Base-by-base conservation (phyloP, 1,140 invertebrate species). In the Ceratina calcarata region DNA sequence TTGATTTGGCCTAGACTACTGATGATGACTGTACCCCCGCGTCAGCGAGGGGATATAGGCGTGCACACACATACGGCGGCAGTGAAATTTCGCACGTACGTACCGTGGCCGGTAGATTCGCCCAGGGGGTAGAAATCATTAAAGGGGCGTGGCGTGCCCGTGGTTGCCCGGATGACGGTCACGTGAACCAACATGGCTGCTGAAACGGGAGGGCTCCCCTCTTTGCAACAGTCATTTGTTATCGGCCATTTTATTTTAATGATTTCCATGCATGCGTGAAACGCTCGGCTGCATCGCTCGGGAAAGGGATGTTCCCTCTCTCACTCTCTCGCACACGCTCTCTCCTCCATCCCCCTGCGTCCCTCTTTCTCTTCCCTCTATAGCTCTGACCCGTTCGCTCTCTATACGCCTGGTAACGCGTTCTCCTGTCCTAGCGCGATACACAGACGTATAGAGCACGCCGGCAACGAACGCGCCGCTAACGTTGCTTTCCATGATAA, bases 241-340 rank as follows among this genome's bases (percentile, higher is more conserved):
- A 93, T 92, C 91, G 90, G 91, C 92, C 92, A 93, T 93, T 93
- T 93, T 93, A 93, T 93, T 93, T 93, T 93, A 92, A 93, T 93
- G 91, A 93, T 93, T 93, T 93, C 89, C 92, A 92, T 93, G 92
- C 92, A 92, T 92, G 92, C 91, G 91, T 93, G 91, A 92, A 93
- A 91, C 91, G 89, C 90, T 92, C 84, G 86, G 91, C 86, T 90
- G 90, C 90, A 90, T 89, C 89, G 86, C 85, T 85, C 87, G 86
- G 86, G 87, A 89, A 90, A 90, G 89, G 87, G 88, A 90, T 90
- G 89, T 82, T 86, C 86, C 84, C 81, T 80, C 85, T 78, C 77
- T 58, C 76, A 8, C 75, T 69, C 22, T 16, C 32, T 60, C 69
- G 7, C 71, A 45, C 70, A 22, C 24, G 3, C 49, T 62, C 22